Percentiles rank a stretch among this genome's conserved stretches.
Conservation (phyloP, 2,113 vertebrate genomes). For the Otis tarda region DNA sequence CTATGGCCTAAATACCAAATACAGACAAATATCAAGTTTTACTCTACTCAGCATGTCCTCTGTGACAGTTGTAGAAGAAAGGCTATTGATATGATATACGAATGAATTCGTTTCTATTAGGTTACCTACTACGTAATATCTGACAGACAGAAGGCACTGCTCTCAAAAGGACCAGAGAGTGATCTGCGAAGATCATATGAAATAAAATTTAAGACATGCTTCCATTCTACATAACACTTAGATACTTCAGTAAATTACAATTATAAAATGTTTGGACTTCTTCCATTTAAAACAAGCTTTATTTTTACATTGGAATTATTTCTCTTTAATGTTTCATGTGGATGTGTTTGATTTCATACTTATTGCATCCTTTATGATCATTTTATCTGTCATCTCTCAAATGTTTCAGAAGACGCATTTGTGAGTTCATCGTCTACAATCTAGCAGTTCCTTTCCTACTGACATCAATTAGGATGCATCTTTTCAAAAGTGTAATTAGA, state of each 20-base stretch:
- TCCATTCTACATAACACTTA: not conserved
- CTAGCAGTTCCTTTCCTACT: not conserved
- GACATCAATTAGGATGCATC: no score
- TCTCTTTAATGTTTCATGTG: not conserved
- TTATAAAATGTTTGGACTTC: not conserved
- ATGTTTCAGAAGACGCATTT: not conserved
- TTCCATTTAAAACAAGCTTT: not conserved
- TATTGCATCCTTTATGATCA: not conserved
- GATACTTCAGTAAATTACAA: not conserved
- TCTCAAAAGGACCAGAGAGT: not conserved
- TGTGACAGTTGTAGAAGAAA: not conserved
- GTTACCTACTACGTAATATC: not conserved
- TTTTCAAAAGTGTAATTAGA: not conserved
- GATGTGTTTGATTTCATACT: not conserved
- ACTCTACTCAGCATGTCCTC: not conserved
- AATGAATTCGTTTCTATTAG: not conserved
- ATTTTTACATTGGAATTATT: not conserved
- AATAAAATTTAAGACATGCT: not conserved
- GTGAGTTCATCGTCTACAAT: not conserved
- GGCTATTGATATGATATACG: fast-evolving
- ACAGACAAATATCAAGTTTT: not conserved
- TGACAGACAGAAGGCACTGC: not conserved
- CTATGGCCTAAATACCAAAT: not conserved
- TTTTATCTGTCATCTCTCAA: not conserved
- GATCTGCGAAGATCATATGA: not conserved